Evolutionary conservation across 2,888 invertebrate species (phyloP).

Genomic region (Drosophila pullipes): DNA sequence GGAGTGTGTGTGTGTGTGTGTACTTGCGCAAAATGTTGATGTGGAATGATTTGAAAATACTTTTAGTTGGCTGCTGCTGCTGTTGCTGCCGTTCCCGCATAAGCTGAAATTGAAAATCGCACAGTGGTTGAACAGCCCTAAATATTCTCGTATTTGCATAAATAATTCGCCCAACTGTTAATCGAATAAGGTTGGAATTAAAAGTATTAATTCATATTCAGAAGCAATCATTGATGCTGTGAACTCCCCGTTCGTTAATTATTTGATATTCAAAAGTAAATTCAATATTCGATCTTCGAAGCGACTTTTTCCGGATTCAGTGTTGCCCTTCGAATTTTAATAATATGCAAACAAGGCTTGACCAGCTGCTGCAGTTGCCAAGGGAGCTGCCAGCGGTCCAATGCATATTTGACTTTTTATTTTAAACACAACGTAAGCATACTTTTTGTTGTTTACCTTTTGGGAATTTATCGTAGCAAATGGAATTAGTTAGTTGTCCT

Average conservation of each 20-base stretch:
- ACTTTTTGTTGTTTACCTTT: constrained; percentile 43
- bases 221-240: background rate
- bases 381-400: constrained; percentile 35
- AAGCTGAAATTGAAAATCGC: constrained; percentile 35
- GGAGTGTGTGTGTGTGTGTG: constrained; percentile 20
- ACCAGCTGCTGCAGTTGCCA: constrained; percentile 39
- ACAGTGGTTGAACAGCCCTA: constrained; percentile 35
- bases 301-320: constrained; percentile 18
- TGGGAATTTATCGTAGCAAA: constrained; percentile 55
- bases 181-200: constrained; percentile 1
- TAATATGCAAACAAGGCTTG: constrained; percentile 68
- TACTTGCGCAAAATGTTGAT: constrained; percentile 37
- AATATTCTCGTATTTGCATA: constrained; percentile 1
- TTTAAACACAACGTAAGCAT: constrained; percentile 59
- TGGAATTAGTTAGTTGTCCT: constrained; percentile 68
- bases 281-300: constrained; percentile 20
- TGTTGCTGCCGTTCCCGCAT: constrained; percentile 28
- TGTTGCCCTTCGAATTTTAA: constrained; percentile 42
- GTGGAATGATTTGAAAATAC: constrained; percentile 60
- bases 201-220: constrained; percentile 18
- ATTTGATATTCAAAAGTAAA: constrained; percentile 21
- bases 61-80: constrained; percentile 39
- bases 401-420: constrained; percentile 72
- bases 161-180: constrained; percentile 11
- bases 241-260: background rate